Evolutionary conservation across 2,888 invertebrate genomes (phyloP), one percentile per base, ranked within the genome.

Genomic region (Branchinecta sandiegonensis): DNA sequence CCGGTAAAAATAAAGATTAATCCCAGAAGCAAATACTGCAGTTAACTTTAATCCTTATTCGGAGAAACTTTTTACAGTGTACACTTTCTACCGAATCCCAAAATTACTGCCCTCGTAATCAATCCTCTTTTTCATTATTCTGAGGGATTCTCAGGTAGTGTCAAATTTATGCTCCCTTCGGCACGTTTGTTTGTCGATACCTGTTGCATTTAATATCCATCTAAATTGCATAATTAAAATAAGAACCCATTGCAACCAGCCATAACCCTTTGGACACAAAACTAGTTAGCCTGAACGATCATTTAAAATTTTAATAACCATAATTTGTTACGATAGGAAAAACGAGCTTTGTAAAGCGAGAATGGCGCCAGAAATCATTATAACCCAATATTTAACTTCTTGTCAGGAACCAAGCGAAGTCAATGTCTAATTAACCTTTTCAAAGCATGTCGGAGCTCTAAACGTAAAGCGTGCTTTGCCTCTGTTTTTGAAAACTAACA

Each of bases 261-360:
- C 63, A 56, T 56, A 56, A 56, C 11, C 63, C 63, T 56, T 56
- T 56, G 23, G 23, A 56, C 63, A 56, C 63, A 56, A 56, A 56
- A 56, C 63, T 56, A 56, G 63, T 56, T 56, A 56, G 63, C 63
- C 23, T n/a, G n/a, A 56, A 56, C 63, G 63, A 56, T 56, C 63
- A 23, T 56, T 56, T 56, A 56, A 56, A 56, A 23, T 37, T 56
- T 56, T 56, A 56, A 56, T 56, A 56, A 56, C 63, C 23, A 23
- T 23, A 56, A 56, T 56, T 56, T 56, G 63, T 56, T 56, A 56
- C 23, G 63, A 56, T 56, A 56, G 23, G 63, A 56, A 56, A 56
- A 56, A 56, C 63, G 23, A 56, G 63, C 63, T 17, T 56, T 56
- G 14, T n/a, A 56, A 23, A 23, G 63, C 63, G 23, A 56, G 63